phyloP scores from a whole-genome alignment of 2,113 vertebrate species.

The Oncorhynchus gorbuscha region DNA sequence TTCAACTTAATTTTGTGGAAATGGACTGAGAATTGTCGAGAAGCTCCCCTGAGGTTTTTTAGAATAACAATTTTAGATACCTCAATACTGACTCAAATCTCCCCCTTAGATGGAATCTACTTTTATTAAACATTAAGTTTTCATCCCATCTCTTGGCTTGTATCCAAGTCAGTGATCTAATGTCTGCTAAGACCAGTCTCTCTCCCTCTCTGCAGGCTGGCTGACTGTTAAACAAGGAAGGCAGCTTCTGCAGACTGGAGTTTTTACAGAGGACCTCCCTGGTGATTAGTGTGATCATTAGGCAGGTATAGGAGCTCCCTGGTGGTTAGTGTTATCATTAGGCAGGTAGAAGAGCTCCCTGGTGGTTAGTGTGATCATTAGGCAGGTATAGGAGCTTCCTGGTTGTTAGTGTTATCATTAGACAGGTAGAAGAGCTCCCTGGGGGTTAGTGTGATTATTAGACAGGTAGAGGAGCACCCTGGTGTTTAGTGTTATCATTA shows the following conservation, averaged over 20 bases:
- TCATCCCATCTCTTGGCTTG: slow-evolving; percentile 16
- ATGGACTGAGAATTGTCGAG: not conserved
- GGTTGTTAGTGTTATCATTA: too few species aligned
- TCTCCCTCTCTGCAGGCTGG: not conserved
- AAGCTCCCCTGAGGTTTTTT: not conserved
- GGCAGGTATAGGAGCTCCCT: not conserved
- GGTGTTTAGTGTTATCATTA: too few species aligned
- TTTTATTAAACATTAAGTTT: not conserved
- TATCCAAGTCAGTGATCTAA: slow-evolving; percentile 13
- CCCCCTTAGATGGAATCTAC: slow-evolving; percentile 25
- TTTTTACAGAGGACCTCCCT: not conserved
- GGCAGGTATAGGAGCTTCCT: too few species aligned
- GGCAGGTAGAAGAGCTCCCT: too few species aligned
- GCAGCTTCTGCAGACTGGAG: not conserved
- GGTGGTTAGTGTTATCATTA: too few species aligned
- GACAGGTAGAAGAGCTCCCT: too few species aligned
- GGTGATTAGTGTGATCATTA: slow-evolving; percentile 16
- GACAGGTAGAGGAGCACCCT: too few species aligned
- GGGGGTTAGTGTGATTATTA: too few species aligned
- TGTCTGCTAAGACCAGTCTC: not conserved
- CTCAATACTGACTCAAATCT: not conserved
- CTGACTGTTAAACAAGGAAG: not conserved
- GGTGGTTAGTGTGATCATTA: too few species aligned
- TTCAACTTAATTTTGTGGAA: not conserved
- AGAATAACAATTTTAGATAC: slow-evolving; percentile 22